Evolutionary conservation across 2,113 vertebrate genomes (phyloP), one percentile per base, ranked within the genome.

Genomic region (zebrafish (Danio rerio)): DNA sequence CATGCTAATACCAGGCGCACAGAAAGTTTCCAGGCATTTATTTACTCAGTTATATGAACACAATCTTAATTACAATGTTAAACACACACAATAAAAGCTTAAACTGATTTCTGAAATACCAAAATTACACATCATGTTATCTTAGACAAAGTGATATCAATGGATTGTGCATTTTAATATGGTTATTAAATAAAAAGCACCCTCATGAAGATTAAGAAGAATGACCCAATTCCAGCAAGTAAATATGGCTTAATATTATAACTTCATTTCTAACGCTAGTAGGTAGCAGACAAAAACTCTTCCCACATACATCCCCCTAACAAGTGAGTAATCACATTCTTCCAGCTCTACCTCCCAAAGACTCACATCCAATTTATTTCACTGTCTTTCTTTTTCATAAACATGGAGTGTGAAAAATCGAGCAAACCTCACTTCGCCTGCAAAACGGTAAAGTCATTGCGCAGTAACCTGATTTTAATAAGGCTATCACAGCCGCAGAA

Each of bases 391-490:
- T 6, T 15, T 80, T 69, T 62, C 45, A 18, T 72, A 72, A 16
- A 75, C 0, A 6, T 49, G 50, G 68, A 7, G 13, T 21, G 21
- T 21, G 45, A 52, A 79, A 74, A 85, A 68, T n/a, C 9, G 52
- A 74, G 69, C 58, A 58, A 55, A 55, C 31, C 50, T 53, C 58
- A 70, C 59, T 68, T 74, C 55, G 40, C 43, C 40, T 2, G 12
- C 42, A 49, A 73, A 74, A 78, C 68, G 18, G 21, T 50, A 58
- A 45, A 18, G 9, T 59, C 42, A 18, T 76, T 69, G 55, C 20
- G 18, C 58, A 75, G 75, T 61, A 52, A 52, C 55, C 72, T 58
- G 9, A 81, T 72, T 85, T 82, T 56, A 82, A 85, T 61, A 71
- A 69, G 63, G 55, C 5, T 16, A 62, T 75, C 55, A 56, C 49